phyloP scores from a whole-genome alignment of 1,140 invertebrate genomes.

The Pseudobourletiella spinata region DNA sequence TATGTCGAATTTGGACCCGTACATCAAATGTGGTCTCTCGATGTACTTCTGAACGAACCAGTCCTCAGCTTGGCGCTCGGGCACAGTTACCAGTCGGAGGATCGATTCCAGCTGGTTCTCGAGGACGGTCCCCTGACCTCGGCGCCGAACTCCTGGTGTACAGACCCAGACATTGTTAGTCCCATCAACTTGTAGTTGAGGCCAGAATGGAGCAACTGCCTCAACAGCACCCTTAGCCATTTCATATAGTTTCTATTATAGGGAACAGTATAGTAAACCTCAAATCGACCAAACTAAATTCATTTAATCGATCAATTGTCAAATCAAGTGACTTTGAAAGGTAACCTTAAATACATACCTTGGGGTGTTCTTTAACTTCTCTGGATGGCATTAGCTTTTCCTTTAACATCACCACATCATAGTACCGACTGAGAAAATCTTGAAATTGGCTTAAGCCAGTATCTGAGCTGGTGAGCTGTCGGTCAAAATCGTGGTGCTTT shows the following conservation, averaged over 20 bases:
- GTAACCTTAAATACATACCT: too few relatives aligned
- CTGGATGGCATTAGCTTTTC: too few relatives aligned
- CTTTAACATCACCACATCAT: slow-evolving; percentile 45
- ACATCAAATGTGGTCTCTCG: slow-evolving; percentile 72
- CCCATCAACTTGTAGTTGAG: slow-evolving; percentile 66
- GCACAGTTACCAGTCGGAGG: slow-evolving; percentile 55
- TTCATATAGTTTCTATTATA: slow-evolving; percentile 43
- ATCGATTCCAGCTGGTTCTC: slow-evolving; percentile 81
- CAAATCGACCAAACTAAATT: neutral
- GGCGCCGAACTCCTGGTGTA: slow-evolving; percentile 86
- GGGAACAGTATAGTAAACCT: neutral
- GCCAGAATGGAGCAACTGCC: slow-evolving; percentile 58
- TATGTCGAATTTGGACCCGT: slow-evolving; percentile 89
- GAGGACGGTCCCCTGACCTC: slow-evolving; percentile 80
- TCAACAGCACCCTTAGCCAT: slow-evolving; percentile 48
- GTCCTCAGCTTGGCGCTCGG: slow-evolving; percentile 38
- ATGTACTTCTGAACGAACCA: slow-evolving; percentile 38
- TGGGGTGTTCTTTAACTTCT: too few relatives aligned
- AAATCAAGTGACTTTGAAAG: too few relatives aligned
- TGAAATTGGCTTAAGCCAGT: slow-evolving; percentile 36
- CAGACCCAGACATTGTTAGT: slow-evolving; percentile 84
- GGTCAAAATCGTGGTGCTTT: slow-evolving; percentile 75
- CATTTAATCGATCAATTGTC: too few relatives aligned
- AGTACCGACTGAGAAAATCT: slow-evolving; percentile 32
- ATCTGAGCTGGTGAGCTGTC: slow-evolving; percentile 17